These are phyloP conservation scores for Penaeus chinensis DNA, from an alignment of 1,140 invertebrate genomes.

Conservation along the genomic window DNA sequence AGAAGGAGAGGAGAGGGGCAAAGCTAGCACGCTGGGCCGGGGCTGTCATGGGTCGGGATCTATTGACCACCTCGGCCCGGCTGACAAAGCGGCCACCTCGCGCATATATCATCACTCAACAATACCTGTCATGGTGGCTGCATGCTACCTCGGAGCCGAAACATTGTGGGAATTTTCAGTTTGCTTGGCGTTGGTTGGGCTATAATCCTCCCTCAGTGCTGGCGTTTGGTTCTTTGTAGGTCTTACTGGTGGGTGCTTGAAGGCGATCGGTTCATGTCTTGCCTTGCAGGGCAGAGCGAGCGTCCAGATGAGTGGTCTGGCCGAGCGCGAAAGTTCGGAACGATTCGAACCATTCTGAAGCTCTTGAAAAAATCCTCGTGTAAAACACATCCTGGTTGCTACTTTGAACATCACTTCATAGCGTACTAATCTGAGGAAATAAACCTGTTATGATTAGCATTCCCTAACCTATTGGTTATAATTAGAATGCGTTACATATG, in stretches of 20 bases:
- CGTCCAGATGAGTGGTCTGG: too few species aligned
- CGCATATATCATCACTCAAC: conserved; percentile 59
- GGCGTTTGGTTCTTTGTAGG: neutral
- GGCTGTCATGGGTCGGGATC: conserved; percentile 57
- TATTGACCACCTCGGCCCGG: conserved; percentile 56
- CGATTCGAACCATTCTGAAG: conserved; percentile 16
- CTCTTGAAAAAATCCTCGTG: neutral
- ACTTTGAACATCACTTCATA: conserved; percentile 28
- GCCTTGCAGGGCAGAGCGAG: too few species aligned
- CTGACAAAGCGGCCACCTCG: conserved; percentile 55
- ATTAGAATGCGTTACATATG: too few species aligned
- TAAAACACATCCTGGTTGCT: conserved; percentile 11
- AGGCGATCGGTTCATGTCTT: neutral
- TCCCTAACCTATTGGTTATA: neutral
- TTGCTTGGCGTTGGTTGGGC: conserved; percentile 6
- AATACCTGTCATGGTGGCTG: conserved; percentile 57
- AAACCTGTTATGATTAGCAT: conserved; percentile 12
- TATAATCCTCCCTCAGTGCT: neutral
- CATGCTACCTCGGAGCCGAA: conserved; percentile 53
- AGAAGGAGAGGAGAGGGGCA: conserved; percentile 6
- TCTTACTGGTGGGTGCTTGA: neutral
- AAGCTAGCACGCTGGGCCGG: neutral
- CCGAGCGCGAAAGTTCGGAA: neutral
- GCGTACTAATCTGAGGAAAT: conserved; percentile 25
- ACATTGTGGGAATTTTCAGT: conserved; percentile 44